Base-by-base conservation (phyloP, 2,113 vertebrate species). In the Esox niger region DNA sequence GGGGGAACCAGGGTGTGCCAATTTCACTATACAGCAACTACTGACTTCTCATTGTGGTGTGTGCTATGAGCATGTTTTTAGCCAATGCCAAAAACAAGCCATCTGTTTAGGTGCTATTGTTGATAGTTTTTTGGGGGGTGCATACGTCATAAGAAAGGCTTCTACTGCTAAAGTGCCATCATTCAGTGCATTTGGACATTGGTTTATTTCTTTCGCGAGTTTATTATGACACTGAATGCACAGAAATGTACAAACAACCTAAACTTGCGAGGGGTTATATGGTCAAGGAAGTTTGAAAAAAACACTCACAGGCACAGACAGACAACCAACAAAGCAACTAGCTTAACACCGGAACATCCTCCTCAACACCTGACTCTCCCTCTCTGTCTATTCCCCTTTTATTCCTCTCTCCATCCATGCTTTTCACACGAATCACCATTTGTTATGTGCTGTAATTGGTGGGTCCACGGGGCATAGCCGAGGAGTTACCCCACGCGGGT, bases 1-100 rank as follows among this genome's bases (percentile, higher is more conserved):
- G n/a, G 9, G 7, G 75, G 76, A 61, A 79, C 83, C 47, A 76
- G 64, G 64, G 73, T 75, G 84, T 87, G 86, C 86, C 84, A 89
- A 81, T 76, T 84, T 77, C 74, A 82, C 75, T 30, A 62, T 81
- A 82, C 81, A 78, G 6, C 13, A 83, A 82, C 79, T 79, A 69
- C 71, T 56, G n/a, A 52, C 47, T 21, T 52, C 47, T 52, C 47
- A 52, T 21, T 23, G 3, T 17, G n/a, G 6, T 52, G 47, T 52
- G n/a, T 23, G 47, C 47, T 21, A 52, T 21, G 13, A 43, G 38
- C 15, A 43, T 43, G 38, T 43, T 43, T n/a, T 52, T 6, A 52
- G 35, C n/a, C 7, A 23, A 23, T 52, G n/a, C n/a, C 47, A 23
- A 52, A 52, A n/a, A 47, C 11, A 52, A 52, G n/a, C 1, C 47